Percentiles rank a stretch among this genome's conserved stretches.
Conservation (phyloP, 2,113 vertebrate genomes). For the Xenopus tropicalis region UCB_Xtro_10.0 CM004445.2:144064001-144064500, state of each 20-base stretch:
- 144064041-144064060: slow-evolving; percentile 37
- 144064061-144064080: slow-evolving; percentile 40
- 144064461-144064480: too few species aligned
- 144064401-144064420: too few species aligned
- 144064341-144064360: slow-evolving; percentile 33
- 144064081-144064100: slow-evolving; percentile 39
- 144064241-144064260: slow-evolving; percentile 48
- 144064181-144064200: slow-evolving; percentile 37
- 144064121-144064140: slow-evolving; percentile 49
- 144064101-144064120: slow-evolving; percentile 25
- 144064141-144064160: slow-evolving; percentile 45
- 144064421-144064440: too few species aligned
- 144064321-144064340: slow-evolving; percentile 43
- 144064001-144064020: slow-evolving; percentile 50
- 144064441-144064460: too few species aligned
- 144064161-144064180: slow-evolving; percentile 45
- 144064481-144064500: too few species aligned
- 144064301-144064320: slow-evolving; percentile 16
- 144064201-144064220: slow-evolving; percentile 48
- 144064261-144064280: slow-evolving; percentile 36
- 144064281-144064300: slow-evolving; percentile 31
- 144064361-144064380: background rate
- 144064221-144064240: slow-evolving; percentile 32
- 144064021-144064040: slow-evolving; percentile 52
- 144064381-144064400: too few species aligned